Percentiles rank a stretch among this genome's conserved stretches.
These are phyloP conservation scores for Ophiodon elongatus DNA, from an alignment of 2,113 vertebrate species.

Conservation along the genomic window DNA sequence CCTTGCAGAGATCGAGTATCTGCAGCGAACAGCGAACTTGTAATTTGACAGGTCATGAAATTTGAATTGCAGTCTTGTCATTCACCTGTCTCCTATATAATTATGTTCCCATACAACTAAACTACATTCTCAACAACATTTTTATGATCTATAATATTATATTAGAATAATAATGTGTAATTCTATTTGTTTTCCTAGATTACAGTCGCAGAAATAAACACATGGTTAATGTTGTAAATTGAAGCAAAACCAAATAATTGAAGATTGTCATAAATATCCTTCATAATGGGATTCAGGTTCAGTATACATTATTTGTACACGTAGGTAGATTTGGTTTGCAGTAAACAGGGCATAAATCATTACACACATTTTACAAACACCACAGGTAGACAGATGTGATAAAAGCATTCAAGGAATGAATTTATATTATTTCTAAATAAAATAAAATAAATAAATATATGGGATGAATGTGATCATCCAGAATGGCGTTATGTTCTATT, in stretches of 20 bases:
- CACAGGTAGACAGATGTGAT: too few relatives aligned
- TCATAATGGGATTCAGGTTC: not conserved
- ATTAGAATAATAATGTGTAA: too few relatives aligned
- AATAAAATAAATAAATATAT: not conserved
- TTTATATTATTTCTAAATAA: too few relatives aligned
- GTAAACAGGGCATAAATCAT: too few relatives aligned
- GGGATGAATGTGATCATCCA: not conserved
- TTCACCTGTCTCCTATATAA: not conserved
- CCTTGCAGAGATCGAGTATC: not conserved
- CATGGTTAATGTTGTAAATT: too few relatives aligned
- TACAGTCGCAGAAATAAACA: not conserved
- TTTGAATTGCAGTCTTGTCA: not conserved
- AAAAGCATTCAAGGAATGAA: too few relatives aligned
- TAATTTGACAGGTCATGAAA: slow-evolving; percentile 6
- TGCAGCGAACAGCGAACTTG: not conserved
- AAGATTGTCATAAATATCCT: not conserved
- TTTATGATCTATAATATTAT: not conserved
- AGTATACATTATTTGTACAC: too few relatives aligned
- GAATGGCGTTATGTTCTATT: not conserved
- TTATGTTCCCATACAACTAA: not conserved
- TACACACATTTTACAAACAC: too few relatives aligned
- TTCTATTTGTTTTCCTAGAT: not conserved
- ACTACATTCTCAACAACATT: not conserved
- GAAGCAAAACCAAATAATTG: too few relatives aligned
- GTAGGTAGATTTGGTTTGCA: too few relatives aligned